These are phyloP conservation scores for Chromobotia macracanthus DNA, from an alignment of 2,797 vertebrate species.

Conservation along the genomic window DNA sequence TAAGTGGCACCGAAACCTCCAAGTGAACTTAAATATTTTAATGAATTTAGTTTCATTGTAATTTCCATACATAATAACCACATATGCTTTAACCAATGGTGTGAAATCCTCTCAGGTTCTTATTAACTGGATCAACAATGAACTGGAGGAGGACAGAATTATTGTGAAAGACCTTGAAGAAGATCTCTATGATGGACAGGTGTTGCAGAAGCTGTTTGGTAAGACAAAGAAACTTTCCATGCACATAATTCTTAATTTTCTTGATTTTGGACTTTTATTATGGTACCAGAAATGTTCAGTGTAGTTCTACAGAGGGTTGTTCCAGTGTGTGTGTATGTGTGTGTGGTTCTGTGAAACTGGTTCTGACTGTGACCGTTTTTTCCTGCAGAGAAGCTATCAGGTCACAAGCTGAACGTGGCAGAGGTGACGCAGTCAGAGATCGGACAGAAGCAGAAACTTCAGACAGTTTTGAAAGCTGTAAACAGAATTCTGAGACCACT, in stretches of 20 bases:
- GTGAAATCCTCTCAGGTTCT: conserved; percentile 79
- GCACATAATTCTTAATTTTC: no score
- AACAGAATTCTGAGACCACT: conserved; percentile 84
- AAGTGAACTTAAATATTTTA: no score
- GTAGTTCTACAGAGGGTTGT: no score
- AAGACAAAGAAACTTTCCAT: conserved; percentile 60
- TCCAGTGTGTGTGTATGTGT: background rate
- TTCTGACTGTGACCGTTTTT: background rate
- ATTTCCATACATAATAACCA: no score
- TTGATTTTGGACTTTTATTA: no score
- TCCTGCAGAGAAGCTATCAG: conserved; percentile 85
- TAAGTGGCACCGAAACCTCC: no score
- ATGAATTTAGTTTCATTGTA: no score
- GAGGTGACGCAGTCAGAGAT: conserved; percentile 97
- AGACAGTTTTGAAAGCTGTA: conserved; percentile 90
- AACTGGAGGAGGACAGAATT: conserved; percentile 93
- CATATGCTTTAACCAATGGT: no score
- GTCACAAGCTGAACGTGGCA: conserved; percentile 90
- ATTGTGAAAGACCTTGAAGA: conserved; percentile 96
- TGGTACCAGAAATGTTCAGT: no score
- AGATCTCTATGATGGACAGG: conserved; percentile 96
- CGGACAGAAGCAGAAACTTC: conserved; percentile 95
- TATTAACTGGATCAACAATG: conserved; percentile 97
- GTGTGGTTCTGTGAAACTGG: background rate
- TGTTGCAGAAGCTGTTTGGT: conserved; percentile 97